These are phyloP conservation scores for Campoplex nolae DNA, from an alignment of 2,888 invertebrate genomes.

Conservation along the genomic window DNA sequence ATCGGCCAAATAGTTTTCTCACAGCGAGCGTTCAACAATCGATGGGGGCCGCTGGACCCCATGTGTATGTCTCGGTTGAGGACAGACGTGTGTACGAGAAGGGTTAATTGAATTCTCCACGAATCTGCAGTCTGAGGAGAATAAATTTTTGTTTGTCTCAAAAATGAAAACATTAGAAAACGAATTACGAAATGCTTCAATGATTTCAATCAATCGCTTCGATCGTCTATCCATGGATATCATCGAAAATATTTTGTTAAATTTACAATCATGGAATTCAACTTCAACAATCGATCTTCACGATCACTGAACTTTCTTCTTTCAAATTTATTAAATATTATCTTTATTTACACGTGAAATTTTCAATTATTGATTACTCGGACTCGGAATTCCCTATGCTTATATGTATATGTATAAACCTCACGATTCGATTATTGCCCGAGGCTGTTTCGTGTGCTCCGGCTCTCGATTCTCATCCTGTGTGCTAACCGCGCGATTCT, in stretches of 20 bases:
- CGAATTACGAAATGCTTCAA: background rate
- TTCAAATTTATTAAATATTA: background rate
- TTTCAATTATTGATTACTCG: background rate
- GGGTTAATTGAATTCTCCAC: background rate
- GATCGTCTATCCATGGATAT: background rate
- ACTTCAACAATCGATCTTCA: background rate
- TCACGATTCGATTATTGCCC: constrained; percentile 73
- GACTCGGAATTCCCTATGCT: constrained; percentile 23
- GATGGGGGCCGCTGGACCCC: no score
- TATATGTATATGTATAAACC: constrained; percentile 59
- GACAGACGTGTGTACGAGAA: no score
- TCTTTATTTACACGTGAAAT: background rate
- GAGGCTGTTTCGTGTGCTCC: constrained; percentile 67
- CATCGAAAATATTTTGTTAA: background rate
- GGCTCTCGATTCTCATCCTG: constrained; percentile 65
- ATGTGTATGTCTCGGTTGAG: no score
- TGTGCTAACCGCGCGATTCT: constrained; percentile 69
- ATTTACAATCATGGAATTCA: background rate
- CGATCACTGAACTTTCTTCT: background rate
- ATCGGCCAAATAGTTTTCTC: no score
- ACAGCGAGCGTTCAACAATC: no score
- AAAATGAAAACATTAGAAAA: background rate
- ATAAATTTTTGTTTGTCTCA: background rate
- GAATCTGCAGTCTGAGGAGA: background rate
- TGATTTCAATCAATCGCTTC: background rate